phyloP scores from a whole-genome alignment of 2,797 vertebrate genomes.

The Pyrrhura leucotis region DNA sequence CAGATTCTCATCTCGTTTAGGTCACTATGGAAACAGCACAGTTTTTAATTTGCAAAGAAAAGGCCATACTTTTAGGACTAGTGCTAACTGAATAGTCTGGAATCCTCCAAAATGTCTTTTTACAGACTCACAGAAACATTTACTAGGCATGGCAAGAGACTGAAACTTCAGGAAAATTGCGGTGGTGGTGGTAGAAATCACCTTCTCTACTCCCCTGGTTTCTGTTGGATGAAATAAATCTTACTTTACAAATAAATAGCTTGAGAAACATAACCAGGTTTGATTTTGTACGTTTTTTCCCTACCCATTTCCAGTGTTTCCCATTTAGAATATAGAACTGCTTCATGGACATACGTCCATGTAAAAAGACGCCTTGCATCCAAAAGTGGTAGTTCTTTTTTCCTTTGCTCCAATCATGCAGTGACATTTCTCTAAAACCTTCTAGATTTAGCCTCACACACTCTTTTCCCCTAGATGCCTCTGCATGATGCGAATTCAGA shows the following conservation, averaged over 20 bases:
- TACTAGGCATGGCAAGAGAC: not conserved
- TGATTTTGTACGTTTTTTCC: not conserved
- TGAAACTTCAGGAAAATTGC: not conserved
- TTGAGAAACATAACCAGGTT: not conserved
- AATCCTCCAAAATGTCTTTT: not conserved
- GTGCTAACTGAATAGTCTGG: not conserved
- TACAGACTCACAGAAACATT: not conserved
- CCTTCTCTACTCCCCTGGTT: not conserved
- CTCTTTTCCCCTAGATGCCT: not conserved
- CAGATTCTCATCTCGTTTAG: conserved; percentile 2
- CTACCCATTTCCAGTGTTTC: not conserved
- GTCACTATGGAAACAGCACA: not conserved
- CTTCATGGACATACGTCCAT: not conserved
- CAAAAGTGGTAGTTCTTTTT: accelerated
- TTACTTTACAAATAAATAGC: not conserved
- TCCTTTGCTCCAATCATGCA: conserved; percentile 4
- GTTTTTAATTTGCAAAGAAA: conserved; percentile 20
- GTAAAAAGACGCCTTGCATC: not conserved
- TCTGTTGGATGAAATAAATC: not conserved
- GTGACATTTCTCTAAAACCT: conserved; percentile 42
- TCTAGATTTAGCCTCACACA: not conserved
- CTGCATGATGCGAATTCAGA: not conserved
- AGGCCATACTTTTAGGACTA: not conserved
- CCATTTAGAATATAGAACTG: not conserved
- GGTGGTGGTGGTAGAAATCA: not conserved